These are phyloP conservation scores for Apis laboriosa DNA, from an alignment of 1,140 invertebrate genomes.

Conservation along the genomic window DNA sequence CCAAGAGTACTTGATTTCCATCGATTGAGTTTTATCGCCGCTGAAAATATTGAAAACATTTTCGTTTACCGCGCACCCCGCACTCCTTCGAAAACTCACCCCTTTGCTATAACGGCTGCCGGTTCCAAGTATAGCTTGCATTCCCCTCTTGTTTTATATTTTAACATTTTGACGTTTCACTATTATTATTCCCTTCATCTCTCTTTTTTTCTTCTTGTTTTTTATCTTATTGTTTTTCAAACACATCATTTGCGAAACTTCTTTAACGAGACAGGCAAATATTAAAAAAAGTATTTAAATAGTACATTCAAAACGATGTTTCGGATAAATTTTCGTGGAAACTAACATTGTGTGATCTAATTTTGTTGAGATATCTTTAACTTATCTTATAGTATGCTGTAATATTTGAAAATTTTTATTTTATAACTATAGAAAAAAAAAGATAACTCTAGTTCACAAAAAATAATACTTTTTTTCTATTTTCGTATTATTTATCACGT, in stretches of 20 bases:
- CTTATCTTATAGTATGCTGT: too few species aligned
- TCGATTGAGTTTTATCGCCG: constrained; percentile 67
- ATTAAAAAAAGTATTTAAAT: not conserved
- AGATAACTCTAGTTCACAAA: too few species aligned
- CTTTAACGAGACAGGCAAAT: not conserved
- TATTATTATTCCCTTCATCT: constrained; percentile 37
- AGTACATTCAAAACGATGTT: too few species aligned
- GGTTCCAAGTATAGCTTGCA: not conserved
- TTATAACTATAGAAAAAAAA: too few species aligned
- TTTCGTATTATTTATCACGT: too few species aligned
- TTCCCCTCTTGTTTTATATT: not conserved
- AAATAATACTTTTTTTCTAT: too few species aligned
- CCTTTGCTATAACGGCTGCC: not conserved
- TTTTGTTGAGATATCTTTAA: not conserved
- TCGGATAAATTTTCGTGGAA: not conserved
- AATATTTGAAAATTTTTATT: too few species aligned
- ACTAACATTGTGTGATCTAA: not conserved
- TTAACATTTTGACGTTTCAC: constrained; percentile 36
- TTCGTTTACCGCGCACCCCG: constrained; percentile 52
- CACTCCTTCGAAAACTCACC: constrained; percentile 31
- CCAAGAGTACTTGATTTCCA: constrained; percentile 63
- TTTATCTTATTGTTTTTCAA: not conserved
- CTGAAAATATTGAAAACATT: constrained; percentile 65
- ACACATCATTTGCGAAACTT: not conserved
- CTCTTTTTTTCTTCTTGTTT: not conserved